Evolutionary conservation across 2,113 vertebrate species (phyloP).

Genomic region (Willisornis vidua): DNA sequence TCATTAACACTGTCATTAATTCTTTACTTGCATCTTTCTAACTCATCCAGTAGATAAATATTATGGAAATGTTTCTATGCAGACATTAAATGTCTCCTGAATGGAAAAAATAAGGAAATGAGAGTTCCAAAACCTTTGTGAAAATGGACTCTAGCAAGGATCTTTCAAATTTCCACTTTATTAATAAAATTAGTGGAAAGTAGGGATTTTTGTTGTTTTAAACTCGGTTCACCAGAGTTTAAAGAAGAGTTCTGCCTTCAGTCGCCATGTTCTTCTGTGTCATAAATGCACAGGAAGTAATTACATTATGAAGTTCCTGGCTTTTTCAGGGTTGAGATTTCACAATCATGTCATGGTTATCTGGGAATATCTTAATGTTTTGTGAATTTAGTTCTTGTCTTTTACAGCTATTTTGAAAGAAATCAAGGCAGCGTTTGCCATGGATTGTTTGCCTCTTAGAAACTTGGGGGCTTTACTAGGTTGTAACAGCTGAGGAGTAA

Average conservation of each 20-base stretch:
- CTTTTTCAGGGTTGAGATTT: neutral
- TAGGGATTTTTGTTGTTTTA: neutral
- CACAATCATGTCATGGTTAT: neutral
- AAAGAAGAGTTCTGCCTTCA: neutral
- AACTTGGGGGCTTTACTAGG: neutral
- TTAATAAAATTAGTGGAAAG: neutral
- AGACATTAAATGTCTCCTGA: neutral
- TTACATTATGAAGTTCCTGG: neutral
- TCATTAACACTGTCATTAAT: slow-evolving; percentile 4
- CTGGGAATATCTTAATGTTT: neutral
- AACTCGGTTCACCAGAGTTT: neutral
- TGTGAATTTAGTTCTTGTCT: neutral
- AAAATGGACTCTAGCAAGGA: neutral
- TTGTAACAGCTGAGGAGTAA: neutral
- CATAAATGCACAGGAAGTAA: neutral
- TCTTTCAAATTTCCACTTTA: neutral
- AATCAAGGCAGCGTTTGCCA: neutral
- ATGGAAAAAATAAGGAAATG: neutral
- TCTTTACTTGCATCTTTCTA: neutral
- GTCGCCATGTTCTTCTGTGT: neutral
- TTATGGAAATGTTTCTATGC: neutral
- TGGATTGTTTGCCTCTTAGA: neutral
- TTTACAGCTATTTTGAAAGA: neutral
- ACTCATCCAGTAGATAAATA: neutral
- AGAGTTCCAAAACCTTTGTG: neutral